These are phyloP conservation scores for Macrobrachium nipponense DNA, from an alignment of 1,140 invertebrate genomes.

Conservation along the genomic window DNA sequence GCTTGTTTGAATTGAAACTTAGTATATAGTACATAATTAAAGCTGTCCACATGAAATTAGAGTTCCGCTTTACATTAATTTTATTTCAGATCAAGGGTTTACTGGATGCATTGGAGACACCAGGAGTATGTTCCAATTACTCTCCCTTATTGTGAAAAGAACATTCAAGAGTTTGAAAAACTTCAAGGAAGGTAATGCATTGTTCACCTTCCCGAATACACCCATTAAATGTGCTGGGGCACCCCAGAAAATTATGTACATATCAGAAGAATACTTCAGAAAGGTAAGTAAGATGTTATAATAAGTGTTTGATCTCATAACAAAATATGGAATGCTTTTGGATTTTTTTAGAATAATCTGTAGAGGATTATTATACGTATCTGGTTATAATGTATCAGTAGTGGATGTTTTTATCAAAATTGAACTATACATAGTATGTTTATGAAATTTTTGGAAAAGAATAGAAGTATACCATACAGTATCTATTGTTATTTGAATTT, in stretches of 20 bases:
- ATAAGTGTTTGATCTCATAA: neutral
- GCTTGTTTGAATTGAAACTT: no score
- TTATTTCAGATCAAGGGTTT: conserved; percentile 85
- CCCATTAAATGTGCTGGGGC: conserved; percentile 98
- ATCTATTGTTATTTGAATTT: no score
- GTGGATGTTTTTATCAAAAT: no score
- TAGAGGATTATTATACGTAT: no score
- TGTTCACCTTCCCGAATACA: conserved; percentile 93
- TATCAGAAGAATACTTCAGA: conserved; percentile 87
- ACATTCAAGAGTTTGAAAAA: conserved; percentile 80
- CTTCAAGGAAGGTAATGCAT: conserved; percentile 83
- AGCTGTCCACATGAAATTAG: no score
- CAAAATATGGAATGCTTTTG: no score
- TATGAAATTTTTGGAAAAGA: no score
- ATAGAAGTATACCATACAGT: no score
- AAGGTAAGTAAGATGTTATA: conserved; percentile 76
- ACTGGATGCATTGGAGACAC: conserved; percentile 78
- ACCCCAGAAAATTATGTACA: conserved; percentile 95
- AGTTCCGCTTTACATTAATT: conserved; percentile 24
- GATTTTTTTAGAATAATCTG: no score
- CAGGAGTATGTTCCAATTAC: conserved; percentile 92
- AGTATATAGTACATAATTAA: no score
- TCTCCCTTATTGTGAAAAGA: conserved; percentile 81
- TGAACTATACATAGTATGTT: no score
- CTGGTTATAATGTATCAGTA: no score